Percentiles rank a stretch among this genome's conserved stretches.
Conservation (phyloP, 2,797 vertebrate genomes). For the Botia almorhae region DNA sequence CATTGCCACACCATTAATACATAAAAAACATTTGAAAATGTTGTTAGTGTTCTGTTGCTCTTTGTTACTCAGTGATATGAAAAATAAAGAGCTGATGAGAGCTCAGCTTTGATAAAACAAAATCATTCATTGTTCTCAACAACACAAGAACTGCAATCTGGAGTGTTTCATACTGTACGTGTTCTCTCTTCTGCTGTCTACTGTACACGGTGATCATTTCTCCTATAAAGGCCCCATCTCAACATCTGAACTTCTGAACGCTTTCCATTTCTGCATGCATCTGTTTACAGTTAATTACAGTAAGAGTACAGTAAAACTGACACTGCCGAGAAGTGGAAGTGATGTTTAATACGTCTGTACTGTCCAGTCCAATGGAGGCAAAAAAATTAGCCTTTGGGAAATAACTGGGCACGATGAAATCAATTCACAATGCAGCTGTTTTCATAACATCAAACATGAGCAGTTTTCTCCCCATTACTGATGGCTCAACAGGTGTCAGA, state of each 20-base stretch:
- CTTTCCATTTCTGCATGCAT: not conserved
- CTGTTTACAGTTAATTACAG: not conserved
- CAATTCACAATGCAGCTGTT: conserved; percentile 9
- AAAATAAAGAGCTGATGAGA: not conserved
- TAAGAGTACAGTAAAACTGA: not conserved
- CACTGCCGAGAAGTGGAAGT: not conserved
- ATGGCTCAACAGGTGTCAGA: conserved; percentile 61
- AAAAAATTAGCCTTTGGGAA: not conserved
- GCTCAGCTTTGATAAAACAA: conserved; percentile 58
- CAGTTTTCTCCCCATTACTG: not conserved
- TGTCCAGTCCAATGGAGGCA: not conserved
- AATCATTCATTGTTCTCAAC: conserved; percentile 65
- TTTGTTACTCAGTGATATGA: not conserved
- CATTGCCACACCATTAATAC: not conserved
- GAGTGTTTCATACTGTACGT: conserved; percentile 40
- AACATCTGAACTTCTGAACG: too few species aligned
- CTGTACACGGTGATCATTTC: too few species aligned
- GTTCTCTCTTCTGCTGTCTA: conserved; percentile 19
- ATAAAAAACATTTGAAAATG: too few species aligned
- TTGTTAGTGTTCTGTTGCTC: not conserved
- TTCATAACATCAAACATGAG: conserved; percentile 37
- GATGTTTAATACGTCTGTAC: too few species aligned
- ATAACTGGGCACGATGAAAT: not conserved
- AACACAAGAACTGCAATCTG: conserved; percentile 54
- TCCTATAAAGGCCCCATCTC: too few species aligned